Conservation (phyloP, 2,888 invertebrate species). For the Apotomis turbidana region DNA sequence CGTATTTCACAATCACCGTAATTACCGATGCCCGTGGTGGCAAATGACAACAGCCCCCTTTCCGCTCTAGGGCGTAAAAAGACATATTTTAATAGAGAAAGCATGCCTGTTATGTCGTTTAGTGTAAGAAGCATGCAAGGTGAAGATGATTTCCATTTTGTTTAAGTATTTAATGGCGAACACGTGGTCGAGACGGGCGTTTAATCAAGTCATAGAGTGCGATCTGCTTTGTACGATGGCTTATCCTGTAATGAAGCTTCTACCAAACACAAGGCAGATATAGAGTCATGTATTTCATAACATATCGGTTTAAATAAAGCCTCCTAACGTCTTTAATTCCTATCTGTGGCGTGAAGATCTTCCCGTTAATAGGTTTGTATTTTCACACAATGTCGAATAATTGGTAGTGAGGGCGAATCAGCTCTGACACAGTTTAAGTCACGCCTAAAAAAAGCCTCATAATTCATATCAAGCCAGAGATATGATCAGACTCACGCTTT, state of each 20-base stretch:
- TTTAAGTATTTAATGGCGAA: conserved; percentile 9
- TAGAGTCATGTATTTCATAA: too few species aligned
- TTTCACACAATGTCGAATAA: too few species aligned
- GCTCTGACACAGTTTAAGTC: too few species aligned
- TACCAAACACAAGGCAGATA: too few species aligned
- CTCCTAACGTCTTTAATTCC: too few species aligned
- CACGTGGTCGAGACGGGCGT: conserved; percentile 9
- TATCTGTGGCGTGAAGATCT: too few species aligned
- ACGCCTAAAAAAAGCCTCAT: too few species aligned
- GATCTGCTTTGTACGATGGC: not conserved
- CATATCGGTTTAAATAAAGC: too few species aligned
- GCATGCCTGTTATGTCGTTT: not conserved
- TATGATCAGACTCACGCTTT: too few species aligned
- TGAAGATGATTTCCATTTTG: conserved; percentile 26
- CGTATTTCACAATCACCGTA: conserved; percentile 78
- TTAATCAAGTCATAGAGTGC: not conserved
- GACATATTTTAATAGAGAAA: not conserved
- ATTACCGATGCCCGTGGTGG: conserved; percentile 66
- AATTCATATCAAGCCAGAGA: too few species aligned
- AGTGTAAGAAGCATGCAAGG: conserved; percentile 2
- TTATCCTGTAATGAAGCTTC: not conserved
- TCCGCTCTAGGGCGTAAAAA: conserved; percentile 44
- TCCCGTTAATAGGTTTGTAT: too few species aligned
- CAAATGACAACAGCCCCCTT: conserved; percentile 60
- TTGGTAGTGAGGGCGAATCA: too few species aligned